Conservation (phyloP, 2,797 vertebrate species). For the Rousettus madagascariensis region DNA sequence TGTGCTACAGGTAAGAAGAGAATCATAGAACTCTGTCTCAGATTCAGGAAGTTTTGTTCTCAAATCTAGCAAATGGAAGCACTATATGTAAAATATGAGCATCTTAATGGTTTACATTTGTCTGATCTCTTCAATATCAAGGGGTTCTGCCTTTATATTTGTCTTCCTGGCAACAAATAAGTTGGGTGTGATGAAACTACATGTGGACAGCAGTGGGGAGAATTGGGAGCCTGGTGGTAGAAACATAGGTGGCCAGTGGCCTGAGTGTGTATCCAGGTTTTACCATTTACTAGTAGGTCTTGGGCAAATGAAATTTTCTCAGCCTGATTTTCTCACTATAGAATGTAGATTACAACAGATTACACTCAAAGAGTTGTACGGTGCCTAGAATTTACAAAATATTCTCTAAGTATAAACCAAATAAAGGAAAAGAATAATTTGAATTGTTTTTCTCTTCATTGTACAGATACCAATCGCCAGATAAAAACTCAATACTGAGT, state of each 20-base stretch:
- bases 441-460: neutral
- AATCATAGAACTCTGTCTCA: neutral
- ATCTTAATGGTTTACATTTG: neutral
- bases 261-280: neutral
- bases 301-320: neutral
- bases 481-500: neutral
- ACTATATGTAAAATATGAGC: fast-evolving
- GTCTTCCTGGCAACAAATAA: neutral
- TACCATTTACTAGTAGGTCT: neutral
- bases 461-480: neutral
- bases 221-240: fast-evolving
- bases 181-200: neutral
- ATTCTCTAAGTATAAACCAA: neutral
- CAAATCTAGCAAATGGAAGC: neutral
- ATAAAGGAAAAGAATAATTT: neutral
- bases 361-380: neutral
- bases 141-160: neutral
- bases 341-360: neutral
- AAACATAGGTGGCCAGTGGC: neutral
- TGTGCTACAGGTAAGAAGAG: neutral
- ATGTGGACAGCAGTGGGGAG: fast-evolving
- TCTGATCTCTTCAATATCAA: neutral
- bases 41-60: neutral
- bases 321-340: neutral
- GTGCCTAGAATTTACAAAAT: neutral